Conservation (phyloP, 2,888 invertebrate species). For the Colostygia pectinataria region DNA sequence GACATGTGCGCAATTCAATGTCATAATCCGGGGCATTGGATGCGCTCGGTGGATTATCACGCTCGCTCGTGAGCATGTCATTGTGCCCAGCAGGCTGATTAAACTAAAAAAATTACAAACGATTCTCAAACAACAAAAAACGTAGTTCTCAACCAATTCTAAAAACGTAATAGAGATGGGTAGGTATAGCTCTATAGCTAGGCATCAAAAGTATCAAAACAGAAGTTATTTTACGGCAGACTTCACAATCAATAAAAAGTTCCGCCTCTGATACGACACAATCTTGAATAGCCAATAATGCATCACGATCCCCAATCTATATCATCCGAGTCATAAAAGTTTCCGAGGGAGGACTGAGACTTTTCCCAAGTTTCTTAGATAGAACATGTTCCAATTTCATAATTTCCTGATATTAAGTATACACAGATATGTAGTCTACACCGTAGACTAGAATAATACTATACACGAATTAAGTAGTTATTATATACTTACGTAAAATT, state of each 20-base stretch:
- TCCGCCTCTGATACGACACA: slow-evolving; percentile 50
- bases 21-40: too few relatives aligned
- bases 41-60: too few relatives aligned
- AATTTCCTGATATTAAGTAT: slow-evolving; percentile 32
- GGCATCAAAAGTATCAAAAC: slow-evolving; percentile 19
- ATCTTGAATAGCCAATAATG: slow-evolving; percentile 72
- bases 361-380: slow-evolving; percentile 57
- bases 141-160: slow-evolving; percentile 4
- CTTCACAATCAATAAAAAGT: slow-evolving; percentile 38
- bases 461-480: too few relatives aligned
- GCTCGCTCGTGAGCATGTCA: too few relatives aligned
- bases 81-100: too few relatives aligned
- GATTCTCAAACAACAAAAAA: slow-evolving; percentile 1
- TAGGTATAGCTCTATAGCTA: slow-evolving; percentile 1
- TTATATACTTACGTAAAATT: too few relatives aligned
- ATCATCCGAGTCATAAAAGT: slow-evolving; percentile 72
- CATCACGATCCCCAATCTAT: slow-evolving; percentile 68
- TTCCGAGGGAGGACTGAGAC: slow-evolving; percentile 53
- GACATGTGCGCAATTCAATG: too few relatives aligned
- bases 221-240: slow-evolving; percentile 34
- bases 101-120: too few relatives aligned
- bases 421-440: too few relatives aligned
- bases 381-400: slow-evolving; percentile 42
- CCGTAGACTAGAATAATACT: too few relatives aligned
- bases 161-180: slow-evolving; percentile 1